These are phyloP conservation scores for Oxytorus armatus DNA, from an alignment of 2,888 invertebrate species.

Conservation along the genomic window DNA sequence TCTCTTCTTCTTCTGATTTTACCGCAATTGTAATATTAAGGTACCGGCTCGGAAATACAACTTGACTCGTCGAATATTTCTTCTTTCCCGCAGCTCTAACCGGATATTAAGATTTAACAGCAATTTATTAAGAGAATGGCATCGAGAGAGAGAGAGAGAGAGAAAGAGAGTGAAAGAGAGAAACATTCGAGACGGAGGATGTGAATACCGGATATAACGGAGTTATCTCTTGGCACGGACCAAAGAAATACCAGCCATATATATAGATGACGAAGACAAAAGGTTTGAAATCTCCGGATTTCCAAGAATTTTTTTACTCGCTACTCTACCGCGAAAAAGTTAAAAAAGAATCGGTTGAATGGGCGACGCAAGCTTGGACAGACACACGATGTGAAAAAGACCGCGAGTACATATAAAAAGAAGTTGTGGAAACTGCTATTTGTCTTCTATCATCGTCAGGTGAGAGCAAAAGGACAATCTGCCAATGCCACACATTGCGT, in stretches of 20 bases:
- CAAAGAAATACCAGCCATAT: no score
- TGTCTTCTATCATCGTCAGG: constrained; percentile 62
- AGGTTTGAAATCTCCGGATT: constrained; percentile 7
- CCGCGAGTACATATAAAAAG: constrained; percentile 38
- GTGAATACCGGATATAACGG: not conserved
- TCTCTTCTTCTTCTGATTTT: not conserved
- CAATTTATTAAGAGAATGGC: not conserved
- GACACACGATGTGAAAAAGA: constrained; percentile 18
- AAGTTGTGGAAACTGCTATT: constrained; percentile 61
- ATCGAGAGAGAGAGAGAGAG: not conserved
- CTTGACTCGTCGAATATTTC: constrained; percentile 14
- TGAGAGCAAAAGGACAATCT: constrained; percentile 43
- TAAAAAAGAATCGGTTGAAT: constrained; percentile 8
- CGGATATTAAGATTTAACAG: not conserved
- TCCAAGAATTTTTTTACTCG: constrained; percentile 20
- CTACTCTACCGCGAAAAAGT: constrained; percentile 1
- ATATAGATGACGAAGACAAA: constrained; percentile 2
- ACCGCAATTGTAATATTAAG: not conserved
- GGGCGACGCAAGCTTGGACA: constrained; percentile 21
- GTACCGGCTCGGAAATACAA: not conserved
- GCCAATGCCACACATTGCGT: constrained; percentile 38
- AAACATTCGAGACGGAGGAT: not conserved
- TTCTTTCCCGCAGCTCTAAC: not conserved
- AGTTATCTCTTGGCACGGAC: no score
- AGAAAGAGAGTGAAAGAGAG: not conserved